Base-by-base conservation (phyloP, 2,113 vertebrate genomes). In the Sinocyclocheilus rhinocerous region DNA sequence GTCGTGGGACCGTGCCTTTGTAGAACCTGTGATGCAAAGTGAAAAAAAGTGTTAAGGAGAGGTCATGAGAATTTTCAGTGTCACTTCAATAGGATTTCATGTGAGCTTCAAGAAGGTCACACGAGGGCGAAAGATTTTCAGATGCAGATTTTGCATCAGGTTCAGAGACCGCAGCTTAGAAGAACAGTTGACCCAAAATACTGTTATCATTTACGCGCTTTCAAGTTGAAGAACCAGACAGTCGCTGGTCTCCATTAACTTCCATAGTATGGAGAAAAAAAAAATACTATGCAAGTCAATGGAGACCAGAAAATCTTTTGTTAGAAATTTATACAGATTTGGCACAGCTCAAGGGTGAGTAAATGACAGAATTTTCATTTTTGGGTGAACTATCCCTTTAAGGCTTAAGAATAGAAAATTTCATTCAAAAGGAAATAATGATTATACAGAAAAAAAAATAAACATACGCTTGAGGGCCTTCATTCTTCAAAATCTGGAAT, bases 381-480 rank as follows among this genome's bases (percentile, higher is more conserved):
- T 67, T 67, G 63, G 63, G 3, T 26, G 61, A 67, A 29, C 63
- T 29, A 29, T 26, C 29, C 29, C 29, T 33, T 33, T 33, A n/a
- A n/a, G n/a, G n/a, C n/a, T n/a, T n/a, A n/a, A n/a, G n/a, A n/a
- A n/a, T n/a, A n/a, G n/a, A n/a, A n/a, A n/a, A n/a, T n/a, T n/a
- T n/a, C n/a, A n/a, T 42, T 6, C 10, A n/a, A 13, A 18, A 67
- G 11, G 20, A 18, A 57, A 12, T 48, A 7, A 26, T 18, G 0
- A 1, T 22, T 42, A 22, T 18, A 2, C 36, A 65, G 26, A 42
- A 45, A 45, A 33, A 8, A 50, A n/a, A n/a, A n/a, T n/a, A n/a
- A n/a, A 92, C 96, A 94, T 91, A 96, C 95, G 95, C 95, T 78
- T 93, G 92, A 0, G 93, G 95, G 39, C 96, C 96, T 90, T 96